Conservation (phyloP, 1,140 invertebrate genomes). For the Metopolophium dirhodum region DNA sequence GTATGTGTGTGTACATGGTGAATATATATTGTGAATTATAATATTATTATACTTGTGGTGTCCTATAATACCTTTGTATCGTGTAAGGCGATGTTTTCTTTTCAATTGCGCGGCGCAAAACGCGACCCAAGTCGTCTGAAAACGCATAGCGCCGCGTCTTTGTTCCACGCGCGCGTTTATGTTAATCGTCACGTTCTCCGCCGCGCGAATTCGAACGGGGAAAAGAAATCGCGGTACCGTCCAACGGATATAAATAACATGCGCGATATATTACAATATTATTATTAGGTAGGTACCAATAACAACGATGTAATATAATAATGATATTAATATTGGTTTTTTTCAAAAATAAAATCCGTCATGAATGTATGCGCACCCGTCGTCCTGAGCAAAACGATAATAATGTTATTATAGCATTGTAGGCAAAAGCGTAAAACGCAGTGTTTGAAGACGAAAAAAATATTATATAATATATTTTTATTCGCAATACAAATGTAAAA, state of each 20-base stretch:
- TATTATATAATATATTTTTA: background rate
- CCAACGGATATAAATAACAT: background rate
- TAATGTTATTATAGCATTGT: background rate
- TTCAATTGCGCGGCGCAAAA: background rate
- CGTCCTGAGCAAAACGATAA: background rate
- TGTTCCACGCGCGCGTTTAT: background rate
- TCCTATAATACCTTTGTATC: background rate
- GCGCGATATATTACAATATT: background rate
- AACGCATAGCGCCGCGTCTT: background rate
- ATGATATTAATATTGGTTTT: background rate
- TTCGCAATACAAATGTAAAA: background rate
- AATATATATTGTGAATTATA: background rate
- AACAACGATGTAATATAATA: background rate
- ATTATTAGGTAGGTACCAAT: background rate
- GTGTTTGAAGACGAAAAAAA: background rate
- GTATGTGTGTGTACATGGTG: background rate
- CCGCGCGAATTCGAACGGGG: background rate
- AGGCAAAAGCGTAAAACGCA: background rate
- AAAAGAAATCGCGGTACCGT: conserved; percentile 5
- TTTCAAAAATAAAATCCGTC: background rate
- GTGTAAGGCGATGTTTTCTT: background rate
- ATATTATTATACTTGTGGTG: background rate
- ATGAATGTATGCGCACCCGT: background rate
- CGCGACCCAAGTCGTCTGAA: background rate
- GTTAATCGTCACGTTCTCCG: conserved; percentile 35